phyloP scores from a whole-genome alignment of 2,797 vertebrate species.

The Pygocentrus nattereri region DNA sequence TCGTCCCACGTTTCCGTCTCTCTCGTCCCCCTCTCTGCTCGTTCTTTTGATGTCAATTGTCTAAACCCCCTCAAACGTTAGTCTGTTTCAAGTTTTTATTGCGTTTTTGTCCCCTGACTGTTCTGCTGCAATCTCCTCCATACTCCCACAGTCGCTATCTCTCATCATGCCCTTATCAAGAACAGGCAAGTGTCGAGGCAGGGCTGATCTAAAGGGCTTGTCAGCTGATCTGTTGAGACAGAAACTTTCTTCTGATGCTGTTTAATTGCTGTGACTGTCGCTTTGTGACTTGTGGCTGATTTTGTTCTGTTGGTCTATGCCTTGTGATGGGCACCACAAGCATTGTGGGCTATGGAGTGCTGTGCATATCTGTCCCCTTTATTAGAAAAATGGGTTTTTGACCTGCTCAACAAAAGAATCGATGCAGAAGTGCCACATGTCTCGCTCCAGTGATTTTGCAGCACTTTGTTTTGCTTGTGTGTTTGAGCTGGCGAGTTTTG shows the following conservation, averaged over 20 bases:
- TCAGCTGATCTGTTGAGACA: not conserved
- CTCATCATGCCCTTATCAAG: constrained; percentile 3
- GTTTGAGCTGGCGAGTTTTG: no score
- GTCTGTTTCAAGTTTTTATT: constrained; percentile 27
- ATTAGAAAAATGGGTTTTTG: no score
- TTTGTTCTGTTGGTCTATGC: not conserved
- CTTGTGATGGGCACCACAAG: not conserved
- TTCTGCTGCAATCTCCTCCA: not conserved
- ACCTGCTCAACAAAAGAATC: no score
- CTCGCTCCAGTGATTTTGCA: no score
- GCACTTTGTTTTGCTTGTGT: no score
- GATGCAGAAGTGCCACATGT: no score
- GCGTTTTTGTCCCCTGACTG: not conserved
- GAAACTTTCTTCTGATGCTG: not conserved
- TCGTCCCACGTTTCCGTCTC: constrained; percentile 22
- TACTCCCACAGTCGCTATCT: not conserved
- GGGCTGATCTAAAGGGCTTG: constrained; percentile 1
- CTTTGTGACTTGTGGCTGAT: not conserved
- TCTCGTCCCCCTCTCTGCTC: not conserved
- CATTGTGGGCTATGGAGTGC: not conserved
- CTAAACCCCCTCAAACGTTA: constrained; percentile 38
- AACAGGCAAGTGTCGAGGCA: not conserved
- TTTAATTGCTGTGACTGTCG: not conserved
- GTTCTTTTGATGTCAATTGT: constrained; percentile 34
- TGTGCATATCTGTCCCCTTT: no score